Base-by-base conservation (phyloP, 2,797 vertebrate species). In the Astyanax mexicanus region DNA sequence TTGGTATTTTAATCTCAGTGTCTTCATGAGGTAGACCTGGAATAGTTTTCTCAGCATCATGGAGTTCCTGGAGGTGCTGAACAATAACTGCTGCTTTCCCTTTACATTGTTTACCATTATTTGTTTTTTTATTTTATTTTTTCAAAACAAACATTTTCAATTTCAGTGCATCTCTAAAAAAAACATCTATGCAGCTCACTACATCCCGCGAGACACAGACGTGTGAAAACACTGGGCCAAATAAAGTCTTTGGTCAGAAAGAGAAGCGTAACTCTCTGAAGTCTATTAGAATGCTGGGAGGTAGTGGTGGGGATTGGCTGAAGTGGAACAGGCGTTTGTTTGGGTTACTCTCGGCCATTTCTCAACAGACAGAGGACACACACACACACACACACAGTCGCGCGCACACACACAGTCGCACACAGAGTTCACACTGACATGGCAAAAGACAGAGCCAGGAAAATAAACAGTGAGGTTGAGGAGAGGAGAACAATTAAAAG, bases 291-390 rank as follows among this genome's bases (percentile, higher is more conserved):
- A 54, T 32, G 69, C 29, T 8, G 52, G 6, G 79, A 61, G 77
- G 49, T 55, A 51, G 64, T 25, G 64, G 37, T 49, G 55, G 69
- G 52, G 73, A 85, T 85, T 86, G 84, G 85, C 65, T 10, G 27
- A 74, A 37, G 58, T 1, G 7, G 42, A 86, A 84, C 82, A 83
- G 83, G 75, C 79, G 72, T 55, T 83, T 27, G 72, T 55, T 83
- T 27, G 70, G 82, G 82, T 86, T 77, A 85, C 82, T 74, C 17
- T 75, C 38, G 75, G 84, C 52, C 79, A 74, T 32, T 55, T 51
- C 6, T 44, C 40, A 54, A 35, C 55, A 12, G 49, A 32, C 35
- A 27, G 45, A 55, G 51, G 55, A 68, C 27, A 64, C 40, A 44
- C 54, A 47, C 51, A n/a, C 47, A 61, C n/a, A 37, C 47, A 49